Base-by-base conservation (phyloP, 2,797 vertebrate species). In the Cuniculus paca region DNA sequence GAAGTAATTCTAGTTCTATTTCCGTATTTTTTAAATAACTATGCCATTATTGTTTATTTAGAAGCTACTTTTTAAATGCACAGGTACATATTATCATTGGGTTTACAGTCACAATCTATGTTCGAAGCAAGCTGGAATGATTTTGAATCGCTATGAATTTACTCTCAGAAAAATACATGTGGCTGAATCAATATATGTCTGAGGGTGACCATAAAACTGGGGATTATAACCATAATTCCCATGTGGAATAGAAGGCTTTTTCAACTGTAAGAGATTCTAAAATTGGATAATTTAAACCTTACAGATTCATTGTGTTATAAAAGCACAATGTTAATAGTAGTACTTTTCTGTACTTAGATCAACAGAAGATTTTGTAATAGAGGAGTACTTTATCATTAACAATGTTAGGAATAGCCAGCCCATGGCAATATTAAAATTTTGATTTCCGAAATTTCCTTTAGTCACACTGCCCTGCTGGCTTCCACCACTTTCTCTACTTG, bases 361-460 rank as follows among this genome's bases (percentile, higher is more conserved):
- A 70, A 54, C 16, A 88, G 52, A 42, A 77, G 50, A 65, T 88
- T 88, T 88, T 79, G 26, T 84, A 60, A n/a, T 45, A 86, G 65
- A 77, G 54, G 24, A 86, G 14, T 80, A 39, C 85, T 80, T 87
- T 80, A 77, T 85, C 14, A 48, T 74, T 77, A 54, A 52, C 24
- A 52, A 68, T 36, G 34, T 42, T 65, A 80, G 74, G 24, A 70
- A 45, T 78, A 84, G 24, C 60, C 58, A 42, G 54, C 24, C 50
- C 5, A 39, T 39, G 17, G 63, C 36, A 48, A 68, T 70, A 39
- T 48, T 86, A 68, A 68, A 95, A 68, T 54, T 42, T 75, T 68
- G 75, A 52, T 26, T 63, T 83, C 36, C 31, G 39, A 77, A 91
- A 88, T 42, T 89, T 74, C 78, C 42, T 84, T 92, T 77, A 80